phyloP scores from a whole-genome alignment of 2,888 invertebrate species.

The Anoplius nigerrimus region DNA sequence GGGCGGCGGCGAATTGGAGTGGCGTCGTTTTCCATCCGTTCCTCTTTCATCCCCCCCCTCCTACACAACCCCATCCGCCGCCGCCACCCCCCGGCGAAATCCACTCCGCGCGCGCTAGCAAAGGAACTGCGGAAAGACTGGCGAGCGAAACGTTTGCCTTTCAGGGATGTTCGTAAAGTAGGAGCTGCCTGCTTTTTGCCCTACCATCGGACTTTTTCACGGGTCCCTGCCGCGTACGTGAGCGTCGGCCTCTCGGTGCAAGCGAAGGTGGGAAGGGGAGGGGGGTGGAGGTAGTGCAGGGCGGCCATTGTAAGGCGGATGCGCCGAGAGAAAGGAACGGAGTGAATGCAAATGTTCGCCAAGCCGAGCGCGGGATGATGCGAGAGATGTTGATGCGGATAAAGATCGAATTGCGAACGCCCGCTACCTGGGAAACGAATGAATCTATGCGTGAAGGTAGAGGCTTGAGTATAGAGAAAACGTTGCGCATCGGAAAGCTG shows the following conservation, averaged over 20 bases:
- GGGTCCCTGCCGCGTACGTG: neutral
- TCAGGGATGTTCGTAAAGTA: too few species aligned
- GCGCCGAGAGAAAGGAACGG: neutral
- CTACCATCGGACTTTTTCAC: too few species aligned
- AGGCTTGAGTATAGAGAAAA: too few species aligned
- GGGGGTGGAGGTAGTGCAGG: neutral
- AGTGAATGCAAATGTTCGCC: neutral
- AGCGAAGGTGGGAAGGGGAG: neutral
- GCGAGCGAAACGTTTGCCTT: too few species aligned
- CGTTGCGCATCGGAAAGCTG: too few species aligned
- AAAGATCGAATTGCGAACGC: too few species aligned
- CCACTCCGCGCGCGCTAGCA: neutral
- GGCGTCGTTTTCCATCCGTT: slow-evolving; percentile 5
- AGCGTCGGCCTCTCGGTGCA: neutral
- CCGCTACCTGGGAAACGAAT: too few species aligned
- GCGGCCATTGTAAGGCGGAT: neutral
- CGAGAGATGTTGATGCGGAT: too few species aligned
- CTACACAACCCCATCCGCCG: neutral
- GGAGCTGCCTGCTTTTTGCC: too few species aligned
- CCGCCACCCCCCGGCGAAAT: neutral
- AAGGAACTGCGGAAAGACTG: slow-evolving; percentile 26
- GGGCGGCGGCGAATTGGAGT: slow-evolving; percentile 1
- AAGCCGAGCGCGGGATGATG: too few species aligned
- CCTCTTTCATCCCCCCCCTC: neutral
- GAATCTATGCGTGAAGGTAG: too few species aligned